Evolutionary conservation across 1,140 invertebrate genomes (phyloP).

Genomic region (Cephus cinctus): DNA sequence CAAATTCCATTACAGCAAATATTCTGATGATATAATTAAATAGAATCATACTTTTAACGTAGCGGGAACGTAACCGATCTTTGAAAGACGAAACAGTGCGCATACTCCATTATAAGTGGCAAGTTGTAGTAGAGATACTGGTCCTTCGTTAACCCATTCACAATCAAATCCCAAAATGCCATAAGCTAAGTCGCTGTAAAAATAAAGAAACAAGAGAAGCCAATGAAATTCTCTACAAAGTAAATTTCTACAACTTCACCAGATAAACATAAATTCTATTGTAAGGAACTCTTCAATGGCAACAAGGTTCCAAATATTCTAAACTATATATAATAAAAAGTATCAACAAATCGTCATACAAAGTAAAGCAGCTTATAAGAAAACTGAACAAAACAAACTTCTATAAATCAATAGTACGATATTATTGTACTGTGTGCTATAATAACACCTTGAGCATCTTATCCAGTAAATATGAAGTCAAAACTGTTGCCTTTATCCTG

Average conservation of each 20-base stretch:
- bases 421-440: too few species aligned
- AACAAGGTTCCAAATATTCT: too few species aligned
- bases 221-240: conserved; percentile 17
- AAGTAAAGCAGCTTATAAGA: too few species aligned
- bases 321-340: too few species aligned
- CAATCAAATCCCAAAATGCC: conserved; percentile 68
- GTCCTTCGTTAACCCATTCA: conserved; percentile 66
- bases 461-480: too few species aligned
- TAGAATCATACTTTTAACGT: conserved; percentile 53
- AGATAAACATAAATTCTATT: too few species aligned
- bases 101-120: conserved; percentile 63
- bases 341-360: too few species aligned
- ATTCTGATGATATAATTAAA: conserved; percentile 9
- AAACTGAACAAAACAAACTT: too few species aligned
- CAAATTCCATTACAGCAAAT: conserved; percentile 11
- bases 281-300: too few species aligned
- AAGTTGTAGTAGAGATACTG: conserved; percentile 66
- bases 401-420: too few species aligned
- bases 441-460: too few species aligned
- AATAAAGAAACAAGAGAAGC: conserved; percentile 10
- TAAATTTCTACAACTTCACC: conserved; percentile 8
- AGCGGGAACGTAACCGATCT: conserved; percentile 60
- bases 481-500: too few species aligned
- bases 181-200: conserved; percentile 42
- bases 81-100: conserved; percentile 62